Evolutionary conservation across 2,797 vertebrate species (phyloP).

Genomic region (Pempheris klunzingeri): DNA sequence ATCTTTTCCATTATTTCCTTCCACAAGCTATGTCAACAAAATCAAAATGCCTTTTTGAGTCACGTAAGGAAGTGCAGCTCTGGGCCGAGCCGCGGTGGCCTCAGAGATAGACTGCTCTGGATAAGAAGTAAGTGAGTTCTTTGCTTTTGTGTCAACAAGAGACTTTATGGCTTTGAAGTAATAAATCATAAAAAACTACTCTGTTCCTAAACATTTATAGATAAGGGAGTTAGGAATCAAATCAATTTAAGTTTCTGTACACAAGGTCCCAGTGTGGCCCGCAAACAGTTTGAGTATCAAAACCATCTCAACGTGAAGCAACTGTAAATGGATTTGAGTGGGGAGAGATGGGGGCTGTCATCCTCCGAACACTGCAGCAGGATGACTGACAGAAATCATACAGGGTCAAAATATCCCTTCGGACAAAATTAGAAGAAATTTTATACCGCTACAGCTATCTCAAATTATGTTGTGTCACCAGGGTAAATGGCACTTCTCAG

Average conservation of each 20-base stretch:
- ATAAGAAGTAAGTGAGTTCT: slow-evolving; percentile 77
- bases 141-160: slow-evolving; percentile 85
- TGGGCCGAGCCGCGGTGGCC: slow-evolving; percentile 71
- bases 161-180: slow-evolving; percentile 87
- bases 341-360: slow-evolving; percentile 44
- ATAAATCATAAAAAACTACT: slow-evolving; percentile 92
- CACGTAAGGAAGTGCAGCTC: slow-evolving; percentile 66
- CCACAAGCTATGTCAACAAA: slow-evolving; percentile 86
- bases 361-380: slow-evolving; percentile 34
- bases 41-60: slow-evolving; percentile 83
- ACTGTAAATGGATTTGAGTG: slow-evolving; percentile 84
- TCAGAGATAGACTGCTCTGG: slow-evolving; percentile 74
- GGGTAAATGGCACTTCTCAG: slow-evolving; percentile 2
- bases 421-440: slow-evolving; percentile 20
- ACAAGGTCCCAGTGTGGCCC: slow-evolving; percentile 82
- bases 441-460: slow-evolving; percentile 1
- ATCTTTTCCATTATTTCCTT: slow-evolving; percentile 86
- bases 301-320: slow-evolving; percentile 81
- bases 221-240: slow-evolving; percentile 90
- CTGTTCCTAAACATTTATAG: slow-evolving; percentile 89
- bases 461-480: slow-evolving; percentile 22
- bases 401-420: slow-evolving; percentile 28
- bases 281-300: slow-evolving; percentile 84
- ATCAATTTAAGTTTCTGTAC: slow-evolving; percentile 88
- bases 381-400: slow-evolving; percentile 56